Conservation (phyloP, 2,113 vertebrate species). For the mouse (Mus musculus) region GRCm39 chr11:99861501-99862000, state of each 20-base stretch:
- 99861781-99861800: fast-evolving
- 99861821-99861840: no score
- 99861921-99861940: neutral
- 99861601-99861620: neutral
- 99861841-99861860: neutral
- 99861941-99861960: neutral
- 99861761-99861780: no score
- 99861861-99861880: fast-evolving
- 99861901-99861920: neutral
- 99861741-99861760: neutral
- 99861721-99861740: neutral
- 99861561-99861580: neutral
- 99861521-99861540: neutral
- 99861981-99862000: neutral
- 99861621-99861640: neutral
- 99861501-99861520: neutral
- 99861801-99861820: no score
- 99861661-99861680: neutral
- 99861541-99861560: neutral
- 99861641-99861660: neutral
- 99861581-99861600: neutral
- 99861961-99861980: neutral
- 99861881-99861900: no score
- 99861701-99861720: neutral
- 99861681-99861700: neutral